Base-by-base conservation (phyloP, 2,797 vertebrate genomes). In the Sebastes taczanowskii region DNA sequence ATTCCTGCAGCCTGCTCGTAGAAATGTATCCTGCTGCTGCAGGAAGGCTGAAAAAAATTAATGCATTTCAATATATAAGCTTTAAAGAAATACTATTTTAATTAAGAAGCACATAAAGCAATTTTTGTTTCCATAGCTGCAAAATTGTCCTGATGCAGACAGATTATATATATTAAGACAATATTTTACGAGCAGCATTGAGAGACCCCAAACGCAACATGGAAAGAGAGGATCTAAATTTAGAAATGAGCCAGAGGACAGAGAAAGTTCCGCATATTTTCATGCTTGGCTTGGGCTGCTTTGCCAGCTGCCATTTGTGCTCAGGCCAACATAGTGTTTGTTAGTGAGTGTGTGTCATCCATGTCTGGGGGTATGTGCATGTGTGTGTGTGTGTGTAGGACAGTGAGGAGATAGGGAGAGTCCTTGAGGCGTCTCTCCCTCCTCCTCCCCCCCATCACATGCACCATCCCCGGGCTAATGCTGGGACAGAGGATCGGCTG, bases 241-340 rank as follows among this genome's bases (percentile, higher is more conserved):
- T 94, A 93, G 92, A 78, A 82, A 78, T 3, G 34, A 82, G 90
- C 91, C 84, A 77, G 79, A 90, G 92, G 92, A 90, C 86, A 91
- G 87, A 85, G 86, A 91, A 92, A 94, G 83, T 90, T 88, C 74
- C 76, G 78, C 88, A 91, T 86, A 86, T 92, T 91, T 94, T 90
- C 88, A 92, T 92, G 91, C 91, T 94, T 80, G 91, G 84, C 84
- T 90, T 91, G 86, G 38, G 66, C 86, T 83, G 76, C 84, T 80
- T 79, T 83, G 87, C 86, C 92, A 93, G 89, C 88, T 93, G 91
- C 90, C 91, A 81, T 88, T 91, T 88, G 83, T 71, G 89, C 72
- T 88, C 83, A 73, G 69, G 83, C 79, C 87, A 68, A 80, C 74
- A 64, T 27, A 74, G 66, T 87, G 89, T 91, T 85, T 91, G 84